phyloP scores from a whole-genome alignment of 2,888 invertebrate genomes.

The Coremacera marginata region DNA sequence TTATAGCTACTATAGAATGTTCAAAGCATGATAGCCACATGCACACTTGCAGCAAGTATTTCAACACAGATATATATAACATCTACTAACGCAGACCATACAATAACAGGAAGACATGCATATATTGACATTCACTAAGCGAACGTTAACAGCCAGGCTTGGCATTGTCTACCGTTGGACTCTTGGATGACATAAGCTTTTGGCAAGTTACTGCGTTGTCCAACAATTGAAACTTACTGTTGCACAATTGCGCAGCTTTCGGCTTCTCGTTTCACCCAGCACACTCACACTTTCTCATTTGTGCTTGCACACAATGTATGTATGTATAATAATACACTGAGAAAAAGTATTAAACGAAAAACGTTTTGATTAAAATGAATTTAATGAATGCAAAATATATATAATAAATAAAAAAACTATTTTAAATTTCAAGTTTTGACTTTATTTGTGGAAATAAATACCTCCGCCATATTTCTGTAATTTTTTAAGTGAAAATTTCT shows the following conservation, averaged over 20 bases:
- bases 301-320: too few species aligned
- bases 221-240: not conserved
- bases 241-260: not conserved
- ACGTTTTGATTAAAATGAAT: too few species aligned
- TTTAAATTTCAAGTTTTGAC: too few species aligned
- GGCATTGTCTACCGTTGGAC: not conserved
- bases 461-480: too few species aligned
- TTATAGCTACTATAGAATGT: not conserved
- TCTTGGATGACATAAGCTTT: constrained; percentile 1
- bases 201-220: constrained; percentile 1
- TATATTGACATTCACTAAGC: not conserved
- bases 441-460: too few species aligned
- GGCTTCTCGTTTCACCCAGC: not conserved
- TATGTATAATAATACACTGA: too few species aligned
- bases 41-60: not conserved
- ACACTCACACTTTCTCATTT: too few species aligned
- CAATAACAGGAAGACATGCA: not conserved
- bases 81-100: not conserved
- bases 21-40: not conserved
- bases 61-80: not conserved
- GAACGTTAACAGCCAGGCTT: not conserved
- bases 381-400: too few species aligned
- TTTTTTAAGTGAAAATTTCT: too few species aligned
- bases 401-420: too few species aligned
- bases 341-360: too few species aligned